Percentiles rank a stretch among this genome's conserved stretches.
Evolutionary conservation across 2,888 invertebrate genomes (phyloP).

Genomic region (Tetanocera ferruginea): DNA sequence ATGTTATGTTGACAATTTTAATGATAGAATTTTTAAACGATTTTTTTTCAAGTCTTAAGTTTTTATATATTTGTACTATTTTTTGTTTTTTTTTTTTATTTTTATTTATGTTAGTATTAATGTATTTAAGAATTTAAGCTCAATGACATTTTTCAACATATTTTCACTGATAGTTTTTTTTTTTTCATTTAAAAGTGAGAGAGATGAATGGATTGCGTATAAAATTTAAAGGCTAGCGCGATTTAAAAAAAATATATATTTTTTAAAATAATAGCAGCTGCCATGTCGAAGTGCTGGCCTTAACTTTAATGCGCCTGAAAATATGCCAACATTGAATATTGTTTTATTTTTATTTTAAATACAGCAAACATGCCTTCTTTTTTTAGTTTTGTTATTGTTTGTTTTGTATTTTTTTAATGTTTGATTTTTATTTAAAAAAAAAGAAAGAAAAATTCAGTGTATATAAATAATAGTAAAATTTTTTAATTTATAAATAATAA

Average conservation of each 20-base stretch:
- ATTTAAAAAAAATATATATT: not conserved
- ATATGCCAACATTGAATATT: not conserved
- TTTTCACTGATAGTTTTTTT: constrained; percentile 17
- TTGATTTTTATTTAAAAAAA: not conserved
- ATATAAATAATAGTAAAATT: not conserved
- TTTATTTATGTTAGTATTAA: not conserved
- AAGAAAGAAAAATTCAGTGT: not conserved
- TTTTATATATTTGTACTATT: not conserved
- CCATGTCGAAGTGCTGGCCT: constrained; percentile 27
- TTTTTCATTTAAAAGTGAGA: constrained; percentile 53
- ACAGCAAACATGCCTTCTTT: not conserved
- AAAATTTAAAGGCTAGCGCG: constrained; percentile 54
- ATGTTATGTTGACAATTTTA: constrained; percentile 16
- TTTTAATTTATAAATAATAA: too few relatives aligned
- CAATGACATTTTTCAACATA: not conserved
- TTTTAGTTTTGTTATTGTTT: not conserved
- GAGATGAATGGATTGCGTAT: constrained; percentile 66
- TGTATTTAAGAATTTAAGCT: not conserved
- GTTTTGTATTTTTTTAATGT: not conserved
- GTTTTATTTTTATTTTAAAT: constrained; percentile 12
- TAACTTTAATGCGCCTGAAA: constrained; percentile 29
- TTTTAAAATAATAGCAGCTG: constrained; percentile 17
- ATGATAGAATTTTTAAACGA: not conserved
- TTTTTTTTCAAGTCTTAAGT: not conserved
- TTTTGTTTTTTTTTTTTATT: not conserved